Percentiles rank a stretch among this genome's conserved stretches.
Conservation (phyloP, 2,888 invertebrate genomes). For the Pterostichus niger region DNA sequence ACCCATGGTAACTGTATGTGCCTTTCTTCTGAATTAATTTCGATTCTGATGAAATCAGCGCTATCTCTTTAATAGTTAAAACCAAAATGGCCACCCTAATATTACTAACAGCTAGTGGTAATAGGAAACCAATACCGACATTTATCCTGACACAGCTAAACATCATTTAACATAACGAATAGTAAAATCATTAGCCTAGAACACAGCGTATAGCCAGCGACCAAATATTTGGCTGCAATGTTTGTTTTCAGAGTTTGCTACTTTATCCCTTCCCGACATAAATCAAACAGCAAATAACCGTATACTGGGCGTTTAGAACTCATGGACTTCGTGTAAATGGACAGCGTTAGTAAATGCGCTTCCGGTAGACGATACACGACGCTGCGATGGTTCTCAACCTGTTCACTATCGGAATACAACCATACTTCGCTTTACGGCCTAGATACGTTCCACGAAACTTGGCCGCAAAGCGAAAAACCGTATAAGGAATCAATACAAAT, state of each 20-base stretch:
- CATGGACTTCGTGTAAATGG: slow-evolving; percentile 23
- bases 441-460: too few species aligned
- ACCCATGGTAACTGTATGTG: too few species aligned
- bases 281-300: slow-evolving; percentile 41
- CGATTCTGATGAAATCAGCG: too few species aligned
- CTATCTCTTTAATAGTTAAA: too few species aligned
- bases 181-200: slow-evolving; percentile 17
- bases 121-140: neutral
- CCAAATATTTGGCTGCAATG: slow-evolving; percentile 27
- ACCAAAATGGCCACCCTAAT: too few species aligned
- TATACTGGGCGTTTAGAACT: neutral
- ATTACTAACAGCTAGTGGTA: too few species aligned
- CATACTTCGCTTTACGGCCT: too few species aligned
- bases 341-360: neutral
- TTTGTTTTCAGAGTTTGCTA: slow-evolving; percentile 42
- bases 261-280: slow-evolving; percentile 34
- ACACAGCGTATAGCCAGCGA: neutral
- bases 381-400: too few species aligned
- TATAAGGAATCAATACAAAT: too few species aligned
- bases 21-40: too few species aligned
- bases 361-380: neutral
- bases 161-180: neutral
- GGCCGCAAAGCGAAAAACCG: too few species aligned
- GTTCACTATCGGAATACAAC: too few species aligned
- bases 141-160: neutral